Evolutionary conservation across 2,797 vertebrate species (phyloP), one percentile per base, ranked within the genome.

Genomic region (Zenarchopterus dispar): DNA sequence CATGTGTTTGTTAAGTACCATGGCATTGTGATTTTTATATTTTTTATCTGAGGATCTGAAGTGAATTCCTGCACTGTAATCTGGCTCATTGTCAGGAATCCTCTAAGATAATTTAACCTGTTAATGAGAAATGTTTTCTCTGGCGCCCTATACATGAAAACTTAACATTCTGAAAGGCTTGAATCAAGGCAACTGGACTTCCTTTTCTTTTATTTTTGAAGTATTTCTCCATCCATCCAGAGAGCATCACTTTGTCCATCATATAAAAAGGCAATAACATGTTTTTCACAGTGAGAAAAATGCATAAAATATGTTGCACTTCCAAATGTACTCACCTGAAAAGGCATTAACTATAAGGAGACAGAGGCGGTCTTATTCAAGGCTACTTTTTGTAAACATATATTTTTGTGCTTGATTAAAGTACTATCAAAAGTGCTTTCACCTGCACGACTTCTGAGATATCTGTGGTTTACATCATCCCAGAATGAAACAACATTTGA

Each of bases 1-100:
- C 48, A 61, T 59, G 8, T 47, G 33, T 44, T 61, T 2, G 23
- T 63, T 65, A 60, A 75, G 56, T 36, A 57, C 15, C 44, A 6
- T 61, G 36, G 54, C 19, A 18, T 60, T 42, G 57, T 68, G 43
- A 46, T 48, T 16, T 62, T 67, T 71, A 51, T 49, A 65, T 57
- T 44, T 17, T 59, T 33, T 47, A 62, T 56, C 15, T 33, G 2
- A 52, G 61, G 61, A 9, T 68, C 46, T 46, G 45, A 43, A 78
- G 18, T 36, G 1, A 41, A 47, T 62, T 56, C 51, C 17, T 26
- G 16, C 5, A 18, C 48, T 21, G 15, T 16, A 47, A 39, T 68
- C 41, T 42, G 51, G 44, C 10, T 52, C 23, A 3, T 18, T 56
- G 5, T 2, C 17, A 60, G 41, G 16, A 21, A 8, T 53, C 19